Percentiles rank a stretch among this genome's conserved stretches.
Evolutionary conservation across 2,113 vertebrate genomes (phyloP).

Genomic region (Falcunculus frontatus): DNA sequence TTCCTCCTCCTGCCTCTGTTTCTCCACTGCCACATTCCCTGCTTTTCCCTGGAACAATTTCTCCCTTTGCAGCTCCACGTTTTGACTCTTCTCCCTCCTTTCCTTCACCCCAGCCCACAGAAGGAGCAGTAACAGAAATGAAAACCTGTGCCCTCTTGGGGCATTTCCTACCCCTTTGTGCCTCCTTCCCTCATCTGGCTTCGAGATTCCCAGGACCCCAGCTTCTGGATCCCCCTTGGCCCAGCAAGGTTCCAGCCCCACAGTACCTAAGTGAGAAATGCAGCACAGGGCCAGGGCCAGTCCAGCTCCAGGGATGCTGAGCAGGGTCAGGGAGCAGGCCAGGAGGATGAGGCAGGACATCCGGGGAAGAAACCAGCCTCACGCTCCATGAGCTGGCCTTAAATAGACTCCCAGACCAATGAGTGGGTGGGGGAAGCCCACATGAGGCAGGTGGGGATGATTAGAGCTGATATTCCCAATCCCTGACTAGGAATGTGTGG

Average conservation of each 20-base stretch:
- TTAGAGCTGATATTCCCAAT: not conserved
- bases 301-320: not conserved
- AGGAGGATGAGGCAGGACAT: rapidly evolving
- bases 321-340: not conserved
- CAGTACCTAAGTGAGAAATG: not conserved
- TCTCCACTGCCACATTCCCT: not conserved
- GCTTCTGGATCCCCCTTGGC: not conserved
- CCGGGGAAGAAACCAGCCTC: rapidly evolving
- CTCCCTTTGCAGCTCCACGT: not conserved
- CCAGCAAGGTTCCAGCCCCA: not conserved
- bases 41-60: not conserved
- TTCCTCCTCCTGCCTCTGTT: not conserved
- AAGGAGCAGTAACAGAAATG: not conserved
- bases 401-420: not conserved
- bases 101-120: not conserved
- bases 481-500: not conserved
- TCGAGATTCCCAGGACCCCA: not conserved
- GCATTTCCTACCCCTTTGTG: not conserved
- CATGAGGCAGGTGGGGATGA: not conserved
- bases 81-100: not conserved
- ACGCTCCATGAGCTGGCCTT: not conserved
- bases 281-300: not conserved
- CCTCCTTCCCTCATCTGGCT: not conserved
- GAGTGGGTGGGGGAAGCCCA: not conserved
- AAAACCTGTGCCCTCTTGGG: not conserved